Percentiles rank a stretch among this genome's conserved stretches.
Conservation (phyloP, 2,797 vertebrate genomes). For the Lepidocolaptes lacrymiger region DNA sequence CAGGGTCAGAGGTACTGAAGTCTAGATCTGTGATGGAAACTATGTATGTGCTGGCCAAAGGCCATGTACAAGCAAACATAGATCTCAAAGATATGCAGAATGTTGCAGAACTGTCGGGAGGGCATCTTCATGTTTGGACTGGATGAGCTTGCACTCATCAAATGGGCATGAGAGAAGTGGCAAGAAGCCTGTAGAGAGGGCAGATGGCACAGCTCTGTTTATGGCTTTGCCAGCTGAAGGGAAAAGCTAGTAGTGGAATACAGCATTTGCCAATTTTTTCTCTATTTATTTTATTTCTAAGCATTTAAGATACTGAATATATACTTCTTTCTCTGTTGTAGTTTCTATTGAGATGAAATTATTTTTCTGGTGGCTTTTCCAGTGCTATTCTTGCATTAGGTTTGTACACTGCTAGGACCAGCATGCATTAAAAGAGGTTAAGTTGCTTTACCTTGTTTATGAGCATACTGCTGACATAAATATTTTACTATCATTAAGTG, state of each 20-base stretch:
- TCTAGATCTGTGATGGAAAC: background rate
- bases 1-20: background rate
- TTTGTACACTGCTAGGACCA: background rate
- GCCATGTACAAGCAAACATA: background rate
- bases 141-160: background rate
- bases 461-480: background rate
- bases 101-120: background rate
- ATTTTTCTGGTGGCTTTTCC: background rate
- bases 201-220: background rate
- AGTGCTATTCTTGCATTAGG: background rate
- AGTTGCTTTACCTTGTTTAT: slow-evolving; percentile 13
- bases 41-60: background rate
- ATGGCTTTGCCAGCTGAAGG: background rate
- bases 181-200: background rate
- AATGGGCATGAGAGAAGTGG: background rate
- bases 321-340: background rate
- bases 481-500: slow-evolving; percentile 14
- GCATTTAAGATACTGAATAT: background rate
- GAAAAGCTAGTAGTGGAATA: background rate
- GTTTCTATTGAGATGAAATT: background rate
- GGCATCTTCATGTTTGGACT: background rate
- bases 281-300: background rate
- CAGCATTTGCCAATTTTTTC: background rate
- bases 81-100: background rate
- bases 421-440: background rate